A percentile compares a stretch with the other conserved stretches of the same genome.
phyloP scores from a whole-genome alignment of 2,113 vertebrate genomes.

The Chinchilla lanigera region DNA sequence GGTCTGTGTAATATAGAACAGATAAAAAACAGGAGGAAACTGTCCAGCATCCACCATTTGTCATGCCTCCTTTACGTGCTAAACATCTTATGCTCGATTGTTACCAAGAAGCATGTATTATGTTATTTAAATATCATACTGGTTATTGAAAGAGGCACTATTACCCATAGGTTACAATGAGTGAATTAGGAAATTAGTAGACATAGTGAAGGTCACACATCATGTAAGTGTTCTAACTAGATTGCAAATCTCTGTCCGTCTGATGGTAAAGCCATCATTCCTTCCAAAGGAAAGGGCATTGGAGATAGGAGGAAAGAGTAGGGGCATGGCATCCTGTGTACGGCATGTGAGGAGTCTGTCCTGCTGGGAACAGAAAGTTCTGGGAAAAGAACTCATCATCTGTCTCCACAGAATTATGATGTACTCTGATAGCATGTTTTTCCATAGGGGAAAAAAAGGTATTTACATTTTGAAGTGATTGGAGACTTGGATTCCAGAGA shows the following conservation, averaged over 20 bases:
- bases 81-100: neutral
- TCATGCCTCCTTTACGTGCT: neutral
- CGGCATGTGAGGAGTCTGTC: neutral
- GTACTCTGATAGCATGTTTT: neutral
- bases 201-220: neutral
- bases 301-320: too few species aligned
- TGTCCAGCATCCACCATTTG: neutral
- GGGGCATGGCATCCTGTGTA: too few species aligned
- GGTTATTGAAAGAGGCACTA: neutral
- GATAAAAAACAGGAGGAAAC: neutral
- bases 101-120: neutral
- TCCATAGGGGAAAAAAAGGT: neutral
- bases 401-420: neutral
- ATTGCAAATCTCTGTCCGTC: neutral
- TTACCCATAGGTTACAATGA: neutral
- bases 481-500: neutral
- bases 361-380: neutral
- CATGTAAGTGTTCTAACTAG: neutral
- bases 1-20: neutral
- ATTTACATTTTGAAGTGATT: neutral
- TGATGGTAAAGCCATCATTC: neutral
- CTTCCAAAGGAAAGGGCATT: neutral
- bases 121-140: neutral
- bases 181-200: neutral
- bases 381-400: neutral